Conservation (phyloP, 2,113 vertebrate species). For the Forbesichthys agassizii region DNA sequence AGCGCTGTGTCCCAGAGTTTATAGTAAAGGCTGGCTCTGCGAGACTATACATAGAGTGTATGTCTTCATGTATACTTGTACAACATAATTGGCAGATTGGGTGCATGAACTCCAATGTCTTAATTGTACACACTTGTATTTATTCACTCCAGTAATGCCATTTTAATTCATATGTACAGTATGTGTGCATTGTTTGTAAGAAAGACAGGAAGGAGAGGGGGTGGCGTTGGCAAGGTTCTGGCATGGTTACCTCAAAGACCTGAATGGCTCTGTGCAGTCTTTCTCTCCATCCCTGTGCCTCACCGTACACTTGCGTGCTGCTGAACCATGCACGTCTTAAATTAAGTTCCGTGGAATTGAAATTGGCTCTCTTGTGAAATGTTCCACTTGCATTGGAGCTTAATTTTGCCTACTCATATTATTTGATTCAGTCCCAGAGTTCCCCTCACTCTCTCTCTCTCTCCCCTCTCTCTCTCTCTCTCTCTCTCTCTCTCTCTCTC, state of each 20-base stretch:
- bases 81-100: too few species aligned
- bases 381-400: conserved; percentile 75
- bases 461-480: conserved; percentile 10
- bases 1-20: too few species aligned
- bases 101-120: too few species aligned
- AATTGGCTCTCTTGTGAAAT: conserved; percentile 77
- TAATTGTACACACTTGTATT: too few species aligned
- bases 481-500: conserved; percentile 20
- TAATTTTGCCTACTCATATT: conserved; percentile 78
- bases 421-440: conserved; percentile 69
- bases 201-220: conserved; percentile 8
- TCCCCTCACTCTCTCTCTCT: conserved; percentile 23
- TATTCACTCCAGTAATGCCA: too few species aligned
- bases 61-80: too few species aligned
- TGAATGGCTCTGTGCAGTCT: conserved; percentile 47
- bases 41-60: too few species aligned
- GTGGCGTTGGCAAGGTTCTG: conserved; percentile 35
- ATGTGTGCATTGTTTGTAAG: not conserved
- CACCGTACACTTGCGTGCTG: conserved; percentile 54
- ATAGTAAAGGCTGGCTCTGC: too few species aligned
- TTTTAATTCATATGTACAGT: too few species aligned
- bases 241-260: conserved; percentile 60
- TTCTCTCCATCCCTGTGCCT: conserved; percentile 54
- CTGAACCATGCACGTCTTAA: conserved; percentile 72
- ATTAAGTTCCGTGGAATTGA: conserved; percentile 76